A percentile compares a stretch with the other conserved stretches of the same genome.
Conservation (phyloP, 2,113 vertebrate genomes). For the Phoxinus phoxinus region DNA sequence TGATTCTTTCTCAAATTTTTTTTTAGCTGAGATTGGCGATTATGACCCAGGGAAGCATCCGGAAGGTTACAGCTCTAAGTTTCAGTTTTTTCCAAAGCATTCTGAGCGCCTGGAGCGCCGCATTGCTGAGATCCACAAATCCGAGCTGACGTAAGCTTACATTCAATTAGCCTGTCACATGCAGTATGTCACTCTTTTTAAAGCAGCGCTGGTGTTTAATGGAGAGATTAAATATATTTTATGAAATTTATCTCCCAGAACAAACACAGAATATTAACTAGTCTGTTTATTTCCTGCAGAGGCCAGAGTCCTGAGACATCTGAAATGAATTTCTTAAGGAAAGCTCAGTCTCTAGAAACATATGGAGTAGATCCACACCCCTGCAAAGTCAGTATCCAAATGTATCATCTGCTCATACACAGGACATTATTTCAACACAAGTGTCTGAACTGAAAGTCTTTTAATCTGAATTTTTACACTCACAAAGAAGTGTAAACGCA, state of each 20-base stretch:
- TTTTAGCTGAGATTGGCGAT: conserved; percentile 93
- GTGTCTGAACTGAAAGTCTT: background rate
- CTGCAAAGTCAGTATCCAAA: conserved; percentile 84
- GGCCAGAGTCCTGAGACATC: conserved; percentile 91
- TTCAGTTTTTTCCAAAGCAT: conserved; percentile 98
- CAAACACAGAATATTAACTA: background rate
- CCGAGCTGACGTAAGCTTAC: conserved; percentile 86
- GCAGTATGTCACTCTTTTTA: background rate
- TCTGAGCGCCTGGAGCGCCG: conserved; percentile 95
- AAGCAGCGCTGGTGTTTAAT: background rate
- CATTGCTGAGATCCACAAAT: conserved; percentile 94
- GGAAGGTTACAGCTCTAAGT: conserved; percentile 98
- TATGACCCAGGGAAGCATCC: conserved; percentile 96
- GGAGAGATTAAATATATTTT: background rate
- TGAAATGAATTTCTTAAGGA: conserved; percentile 93
- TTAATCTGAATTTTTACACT: background rate
- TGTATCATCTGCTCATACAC: background rate
- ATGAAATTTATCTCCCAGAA: background rate
- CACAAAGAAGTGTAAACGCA: background rate
- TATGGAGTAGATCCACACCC: conserved; percentile 98
- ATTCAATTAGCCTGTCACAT: conserved; percentile 18
- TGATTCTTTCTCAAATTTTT: conserved; percentile 4
- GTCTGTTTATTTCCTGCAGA: conserved; percentile 68
- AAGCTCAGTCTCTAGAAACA: conserved; percentile 94
- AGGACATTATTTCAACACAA: background rate